Evolutionary conservation across 2,797 vertebrate species (phyloP), one percentile per base, ranked within the genome.

Genomic region (Urocyon cinereoargenteus): DNA sequence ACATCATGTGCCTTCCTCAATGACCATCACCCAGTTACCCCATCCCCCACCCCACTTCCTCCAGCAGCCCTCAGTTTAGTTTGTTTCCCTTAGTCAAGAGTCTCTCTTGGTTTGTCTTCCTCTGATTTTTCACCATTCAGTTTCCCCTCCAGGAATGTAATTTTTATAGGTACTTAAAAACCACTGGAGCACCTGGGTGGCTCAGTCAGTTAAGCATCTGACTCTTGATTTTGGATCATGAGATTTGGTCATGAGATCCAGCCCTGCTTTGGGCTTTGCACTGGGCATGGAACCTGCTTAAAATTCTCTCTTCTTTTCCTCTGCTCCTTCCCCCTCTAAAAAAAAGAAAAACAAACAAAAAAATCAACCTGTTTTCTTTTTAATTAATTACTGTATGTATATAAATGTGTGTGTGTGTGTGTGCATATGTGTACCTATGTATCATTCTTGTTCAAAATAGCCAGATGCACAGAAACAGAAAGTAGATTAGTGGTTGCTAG

Each of bases 111-210:
- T 45, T 45, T 7, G 40, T 45, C 40, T 45, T 45, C 40, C 6
- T 45, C 40, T 45, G 40, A 45, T 45, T 45, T 45, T 45, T 45
- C 40, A 45, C 40, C 40, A 40, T 40, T 40, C 40, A 45, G 40
- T 45, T 45, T 45, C 40, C 40, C 40, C 40, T 45, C 40, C 40
- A 84, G 36, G 53, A 90, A 70, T 16, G 19, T 91, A 51, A 40
- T 40, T 95, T 96, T 73, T 73, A 49, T 36, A 84, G 26, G 83
- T 83, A 92, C 21, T 61, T 97, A 81, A 83, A 91, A 93, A 79
- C 82, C 49, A 61, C 45, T 68, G n/a, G 66, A 68, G n/a, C 18
- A 9, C 66, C n/a, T 34, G 9, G 9, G 16, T 68, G 66, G 66
- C 18, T 34, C 66, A n/a, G 16, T 66, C 31, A 68, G n/a, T 34